phyloP scores from a whole-genome alignment of 1,140 invertebrate species.

The Heliothis subflexa region DNA sequence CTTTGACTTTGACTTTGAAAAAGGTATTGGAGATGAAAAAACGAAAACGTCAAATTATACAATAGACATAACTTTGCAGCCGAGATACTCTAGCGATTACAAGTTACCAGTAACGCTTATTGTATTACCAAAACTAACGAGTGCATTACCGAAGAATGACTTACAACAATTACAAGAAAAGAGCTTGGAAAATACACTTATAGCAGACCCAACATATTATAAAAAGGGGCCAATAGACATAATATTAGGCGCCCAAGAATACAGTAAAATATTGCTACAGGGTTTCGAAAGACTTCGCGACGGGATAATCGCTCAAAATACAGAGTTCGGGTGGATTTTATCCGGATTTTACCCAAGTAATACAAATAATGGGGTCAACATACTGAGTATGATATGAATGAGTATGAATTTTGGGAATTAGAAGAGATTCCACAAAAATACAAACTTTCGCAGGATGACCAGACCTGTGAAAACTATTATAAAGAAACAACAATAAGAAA shows the following conservation, averaged over 20 bases:
- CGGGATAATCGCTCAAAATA: neutral
- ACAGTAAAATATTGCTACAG: conserved; percentile 1
- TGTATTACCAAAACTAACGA: too few relatives aligned
- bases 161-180: too few relatives aligned
- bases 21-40: neutral
- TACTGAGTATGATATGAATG: too few relatives aligned
- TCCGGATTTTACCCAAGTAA: neutral
- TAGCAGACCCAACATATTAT: too few relatives aligned
- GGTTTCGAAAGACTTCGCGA: neutral
- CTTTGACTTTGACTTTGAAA: too few relatives aligned
- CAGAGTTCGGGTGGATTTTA: conserved; percentile 3
- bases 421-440: neutral
- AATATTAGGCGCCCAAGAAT: too few relatives aligned
- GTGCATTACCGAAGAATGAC: too few relatives aligned
- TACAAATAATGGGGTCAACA: neutral
- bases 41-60: neutral
- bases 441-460: neutral
- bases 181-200: too few relatives aligned
- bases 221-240: too few relatives aligned
- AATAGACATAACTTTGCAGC: neutral
- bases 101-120: neutral
- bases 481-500: conserved; percentile 1
- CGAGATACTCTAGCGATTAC: neutral
- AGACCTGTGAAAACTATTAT: neutral
- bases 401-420: conserved; percentile 4